Conservation (phyloP, 2,113 vertebrate species). For the Silurus glanis region DNA sequence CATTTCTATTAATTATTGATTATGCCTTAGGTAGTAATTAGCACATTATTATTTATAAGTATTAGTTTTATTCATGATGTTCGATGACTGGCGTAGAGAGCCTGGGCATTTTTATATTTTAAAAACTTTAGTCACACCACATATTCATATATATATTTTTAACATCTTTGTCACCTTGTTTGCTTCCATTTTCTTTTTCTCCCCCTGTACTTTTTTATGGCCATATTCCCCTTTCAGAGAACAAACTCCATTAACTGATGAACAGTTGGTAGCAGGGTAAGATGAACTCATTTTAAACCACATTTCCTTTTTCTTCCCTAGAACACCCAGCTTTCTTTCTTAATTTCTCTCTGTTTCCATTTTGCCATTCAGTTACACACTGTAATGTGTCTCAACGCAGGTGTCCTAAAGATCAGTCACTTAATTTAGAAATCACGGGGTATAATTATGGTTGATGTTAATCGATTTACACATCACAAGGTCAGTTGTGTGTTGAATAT, state of each 20-base stretch:
- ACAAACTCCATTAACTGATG: conserved; percentile 88
- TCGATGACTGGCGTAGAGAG: background rate
- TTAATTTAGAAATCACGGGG: conserved; percentile 55
- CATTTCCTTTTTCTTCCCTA: conserved; percentile 69
- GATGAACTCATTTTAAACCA: conserved; percentile 78
- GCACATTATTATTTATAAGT: background rate
- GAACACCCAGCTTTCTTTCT: conserved; percentile 70
- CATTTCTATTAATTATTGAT: background rate
- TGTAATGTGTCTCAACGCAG: conserved; percentile 27
- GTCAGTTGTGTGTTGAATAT: too few relatives aligned
- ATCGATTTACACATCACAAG: conserved; percentile 15
- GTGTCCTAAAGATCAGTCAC: conserved; percentile 54
- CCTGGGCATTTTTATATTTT: background rate
- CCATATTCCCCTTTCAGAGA: conserved; percentile 93
- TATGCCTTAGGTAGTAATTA: background rate
- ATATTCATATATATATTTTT: conserved; percentile 60
- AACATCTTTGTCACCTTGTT: conserved; percentile 63
- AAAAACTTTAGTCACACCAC: conserved; percentile 56
- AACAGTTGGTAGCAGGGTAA: conserved; percentile 97
- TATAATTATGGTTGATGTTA: conserved; percentile 50
- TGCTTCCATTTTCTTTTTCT: conserved; percentile 71
- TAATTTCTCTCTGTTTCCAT: conserved; percentile 47
- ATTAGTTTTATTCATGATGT: background rate
- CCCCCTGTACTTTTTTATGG: conserved; percentile 69
- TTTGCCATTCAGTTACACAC: conserved; percentile 48